Percentiles rank a stretch among this genome's conserved stretches.
Evolutionary conservation across 2,797 vertebrate species (phyloP).

Genomic region (Orestias chungarensis): DNA sequence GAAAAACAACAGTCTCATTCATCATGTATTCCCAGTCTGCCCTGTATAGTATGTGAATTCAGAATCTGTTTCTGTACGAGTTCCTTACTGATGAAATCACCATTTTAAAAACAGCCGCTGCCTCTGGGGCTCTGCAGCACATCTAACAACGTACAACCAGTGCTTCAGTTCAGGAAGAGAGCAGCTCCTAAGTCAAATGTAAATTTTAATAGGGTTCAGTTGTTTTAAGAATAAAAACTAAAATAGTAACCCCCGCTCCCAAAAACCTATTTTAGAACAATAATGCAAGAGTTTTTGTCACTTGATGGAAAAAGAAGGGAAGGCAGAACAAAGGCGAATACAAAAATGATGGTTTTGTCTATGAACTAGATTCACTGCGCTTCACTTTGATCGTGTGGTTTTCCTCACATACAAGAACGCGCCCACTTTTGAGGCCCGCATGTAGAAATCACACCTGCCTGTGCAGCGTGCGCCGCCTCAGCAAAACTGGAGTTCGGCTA

Average conservation of each 20-base stretch:
- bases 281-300: slow-evolving; percentile 26
- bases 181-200: slow-evolving; percentile 12
- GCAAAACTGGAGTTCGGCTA: slow-evolving; percentile 59
- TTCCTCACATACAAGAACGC: slow-evolving; percentile 57
- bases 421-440: slow-evolving; percentile 60
- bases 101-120: slow-evolving; percentile 54
- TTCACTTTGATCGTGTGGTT: slow-evolving; percentile 76
- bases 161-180: slow-evolving; percentile 22
- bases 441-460: slow-evolving; percentile 76
- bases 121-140: slow-evolving; percentile 48
- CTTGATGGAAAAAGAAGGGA: slow-evolving; percentile 47
- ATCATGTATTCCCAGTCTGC: slow-evolving; percentile 66
- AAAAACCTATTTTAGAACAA: slow-evolving; percentile 15
- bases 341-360: slow-evolving; percentile 38
- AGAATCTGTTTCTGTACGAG: slow-evolving; percentile 66
- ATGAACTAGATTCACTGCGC: slow-evolving; percentile 67
- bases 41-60: slow-evolving; percentile 59
- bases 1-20: slow-evolving; percentile 68
- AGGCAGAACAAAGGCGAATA: slow-evolving; percentile 46
- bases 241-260: slow-evolving; percentile 18
- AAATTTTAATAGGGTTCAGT: slow-evolving; percentile 9
- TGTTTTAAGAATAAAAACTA: slow-evolving; percentile 23
- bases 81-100: slow-evolving; percentile 80
- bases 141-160: slow-evolving; percentile 34
- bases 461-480: slow-evolving; percentile 61